Percentiles rank a stretch among this genome's conserved stretches.
phyloP scores from a whole-genome alignment of 2,113 vertebrate species.

The Clupea harengus region DNA sequence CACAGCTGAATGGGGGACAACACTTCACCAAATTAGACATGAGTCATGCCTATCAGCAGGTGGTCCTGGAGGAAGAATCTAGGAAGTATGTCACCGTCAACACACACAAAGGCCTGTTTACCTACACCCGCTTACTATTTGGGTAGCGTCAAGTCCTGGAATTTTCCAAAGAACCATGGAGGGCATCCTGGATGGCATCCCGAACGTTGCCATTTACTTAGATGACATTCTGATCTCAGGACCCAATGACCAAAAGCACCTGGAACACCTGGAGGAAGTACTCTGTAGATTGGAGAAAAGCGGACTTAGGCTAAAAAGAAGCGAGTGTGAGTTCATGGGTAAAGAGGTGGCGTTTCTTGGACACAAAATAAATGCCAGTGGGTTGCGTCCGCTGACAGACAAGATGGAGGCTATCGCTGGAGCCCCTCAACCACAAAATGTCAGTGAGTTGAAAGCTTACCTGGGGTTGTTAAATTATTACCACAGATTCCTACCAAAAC shows the following conservation, averaged over 20 bases:
- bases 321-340: too few species aligned
- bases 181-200: constrained; percentile 17
- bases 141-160: constrained; percentile 34
- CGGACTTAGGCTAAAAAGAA: constrained; percentile 10
- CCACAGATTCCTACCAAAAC: too few species aligned
- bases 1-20: constrained; percentile 17
- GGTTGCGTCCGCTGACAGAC: too few species aligned
- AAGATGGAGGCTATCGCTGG: too few species aligned
- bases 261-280: too few species aligned
- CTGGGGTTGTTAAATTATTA: constrained; percentile 33
- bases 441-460: constrained; percentile 35
- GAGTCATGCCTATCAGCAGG: constrained; percentile 40
- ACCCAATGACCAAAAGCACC: background rate
- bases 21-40: too few species aligned
- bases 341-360: too few species aligned
- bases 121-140: constrained; percentile 23
- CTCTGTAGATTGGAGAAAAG: background rate
- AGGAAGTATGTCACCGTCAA: too few species aligned
- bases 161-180: constrained; percentile 45
- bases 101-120: too few species aligned
- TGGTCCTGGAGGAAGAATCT: too few species aligned
- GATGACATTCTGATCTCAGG: constrained; percentile 39
- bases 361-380: too few species aligned
- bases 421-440: too few species aligned
- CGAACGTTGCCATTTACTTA: constrained; percentile 28